A percentile compares a stretch with the other conserved stretches of the same genome.
phyloP scores from a whole-genome alignment of 2,888 invertebrate species.

The Pachydiplax longipennis region DNA sequence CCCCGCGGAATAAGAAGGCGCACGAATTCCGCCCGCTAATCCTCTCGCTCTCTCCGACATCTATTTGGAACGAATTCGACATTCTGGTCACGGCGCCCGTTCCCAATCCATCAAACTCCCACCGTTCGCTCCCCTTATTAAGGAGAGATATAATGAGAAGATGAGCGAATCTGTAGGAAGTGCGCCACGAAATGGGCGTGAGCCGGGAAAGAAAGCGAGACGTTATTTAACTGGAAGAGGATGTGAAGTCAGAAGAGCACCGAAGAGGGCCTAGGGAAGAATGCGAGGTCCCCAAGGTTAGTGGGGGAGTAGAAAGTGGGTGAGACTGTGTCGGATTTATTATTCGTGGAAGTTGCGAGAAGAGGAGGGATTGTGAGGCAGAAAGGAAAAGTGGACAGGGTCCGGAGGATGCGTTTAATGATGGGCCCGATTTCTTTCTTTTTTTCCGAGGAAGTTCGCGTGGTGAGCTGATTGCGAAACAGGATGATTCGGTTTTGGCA shows the following conservation, averaged over 20 bases:
- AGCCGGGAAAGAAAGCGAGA: background rate
- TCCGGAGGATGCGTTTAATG: conserved; percentile 4
- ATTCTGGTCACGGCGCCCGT: background rate
- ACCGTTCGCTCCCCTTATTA: background rate
- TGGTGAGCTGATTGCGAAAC: background rate
- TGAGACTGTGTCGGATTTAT: background rate
- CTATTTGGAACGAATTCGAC: background rate
- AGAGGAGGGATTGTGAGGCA: background rate
- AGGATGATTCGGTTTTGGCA: background rate
- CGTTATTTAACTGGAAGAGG: background rate
- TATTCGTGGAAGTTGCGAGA: conserved; percentile 14
- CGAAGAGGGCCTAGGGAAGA: background rate
- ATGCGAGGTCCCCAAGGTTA: background rate
- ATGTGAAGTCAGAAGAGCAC: background rate
- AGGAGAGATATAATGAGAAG: background rate
- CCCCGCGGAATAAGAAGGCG: background rate
- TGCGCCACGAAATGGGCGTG: background rate
- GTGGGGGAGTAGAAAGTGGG: conserved; percentile 12
- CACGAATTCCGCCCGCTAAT: background rate
- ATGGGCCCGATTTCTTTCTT: conserved; percentile 10
- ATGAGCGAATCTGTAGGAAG: background rate
- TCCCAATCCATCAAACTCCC: background rate
- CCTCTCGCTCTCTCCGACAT: background rate
- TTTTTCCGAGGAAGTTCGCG: background rate
- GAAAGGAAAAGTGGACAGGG: background rate